These are phyloP conservation scores for Tamandua tetradactyla DNA, from an alignment of 2,797 vertebrate genomes.

Conservation along the genomic window DNA sequence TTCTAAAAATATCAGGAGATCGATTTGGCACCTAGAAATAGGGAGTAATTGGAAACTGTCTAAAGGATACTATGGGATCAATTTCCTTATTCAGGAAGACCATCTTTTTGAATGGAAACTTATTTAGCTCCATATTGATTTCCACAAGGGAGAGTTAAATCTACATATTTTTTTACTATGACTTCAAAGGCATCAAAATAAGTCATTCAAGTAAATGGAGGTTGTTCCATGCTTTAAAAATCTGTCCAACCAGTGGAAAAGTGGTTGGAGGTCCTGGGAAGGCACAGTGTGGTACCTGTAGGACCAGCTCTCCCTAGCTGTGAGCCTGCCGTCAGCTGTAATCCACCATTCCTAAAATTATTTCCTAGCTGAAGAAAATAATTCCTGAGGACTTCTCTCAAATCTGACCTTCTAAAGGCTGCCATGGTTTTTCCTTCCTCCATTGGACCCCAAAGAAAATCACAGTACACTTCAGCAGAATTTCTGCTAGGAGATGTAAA, in stretches of 20 bases:
- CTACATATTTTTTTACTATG: constrained; percentile 20
- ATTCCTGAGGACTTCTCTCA: not conserved
- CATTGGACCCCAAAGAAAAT: not conserved
- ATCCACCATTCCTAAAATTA: not conserved
- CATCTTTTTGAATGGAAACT: constrained; percentile 56
- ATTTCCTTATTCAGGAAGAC: constrained; percentile 58
- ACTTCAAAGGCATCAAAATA: constrained; percentile 43
- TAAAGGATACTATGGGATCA: constrained; percentile 49
- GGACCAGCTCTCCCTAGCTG: fast-evolving
- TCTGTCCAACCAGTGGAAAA: not conserved
- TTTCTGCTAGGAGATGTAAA: not conserved
- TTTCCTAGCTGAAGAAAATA: not conserved
- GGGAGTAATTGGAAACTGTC: constrained; percentile 60
- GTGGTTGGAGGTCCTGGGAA: not conserved
- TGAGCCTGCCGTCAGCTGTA: not conserved
- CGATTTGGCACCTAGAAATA: constrained; percentile 61
- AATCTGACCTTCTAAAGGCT: not conserved
- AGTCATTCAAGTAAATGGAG: not conserved
- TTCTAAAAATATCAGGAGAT: constrained; percentile 77
- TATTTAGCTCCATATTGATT: constrained; percentile 48
- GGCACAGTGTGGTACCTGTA: not conserved
- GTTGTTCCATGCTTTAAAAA: not conserved
- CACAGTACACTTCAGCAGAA: not conserved
- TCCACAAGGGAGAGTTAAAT: constrained; percentile 36
- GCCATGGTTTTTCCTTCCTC: not conserved